Percentiles rank a stretch among this genome's conserved stretches.
Evolutionary conservation across 53 echinoderm and acorn worm species (phyloP).

Genomic region (Paracentrotus lividus): DNA sequence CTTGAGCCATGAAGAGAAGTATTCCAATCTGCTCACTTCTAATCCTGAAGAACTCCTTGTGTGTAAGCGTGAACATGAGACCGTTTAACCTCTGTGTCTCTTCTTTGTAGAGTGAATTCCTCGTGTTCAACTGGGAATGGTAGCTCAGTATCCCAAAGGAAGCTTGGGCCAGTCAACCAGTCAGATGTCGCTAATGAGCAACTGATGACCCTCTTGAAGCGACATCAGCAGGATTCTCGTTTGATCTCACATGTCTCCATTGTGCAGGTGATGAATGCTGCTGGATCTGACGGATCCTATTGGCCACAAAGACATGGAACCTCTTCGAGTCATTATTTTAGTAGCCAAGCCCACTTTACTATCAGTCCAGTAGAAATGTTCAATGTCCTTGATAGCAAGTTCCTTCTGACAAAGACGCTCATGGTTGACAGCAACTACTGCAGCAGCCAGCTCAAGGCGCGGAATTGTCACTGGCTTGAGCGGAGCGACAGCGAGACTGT

Average conservation of each 20-base stretch:
- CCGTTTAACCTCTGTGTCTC: conserved; percentile 27
- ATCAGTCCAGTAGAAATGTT: conserved; percentile 68
- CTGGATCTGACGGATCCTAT: not conserved
- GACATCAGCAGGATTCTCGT: conserved; percentile 64
- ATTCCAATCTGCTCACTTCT: not conserved
- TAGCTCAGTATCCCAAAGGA: not conserved
- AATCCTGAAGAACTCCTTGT: not conserved
- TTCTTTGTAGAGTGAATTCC: not conserved
- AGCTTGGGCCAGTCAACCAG: conserved; percentile 65
- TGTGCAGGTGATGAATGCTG: conserved; percentile 37
- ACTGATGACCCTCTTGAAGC: conserved; percentile 70
- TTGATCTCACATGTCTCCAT: not conserved
- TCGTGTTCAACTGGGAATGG: not conserved
- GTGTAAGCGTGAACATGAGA: not conserved
- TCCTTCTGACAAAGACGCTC: conserved; percentile 66
- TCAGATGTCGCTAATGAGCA: not conserved
- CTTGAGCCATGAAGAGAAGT: not conserved
- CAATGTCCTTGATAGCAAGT: not conserved
- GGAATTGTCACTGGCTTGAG: conserved; percentile 69
- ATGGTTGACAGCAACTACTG: conserved; percentile 42
- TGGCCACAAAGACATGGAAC: not conserved
- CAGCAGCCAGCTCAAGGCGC: conserved; percentile 71
- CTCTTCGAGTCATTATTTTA: not conserved
- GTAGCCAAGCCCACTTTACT: conserved; percentile 48
- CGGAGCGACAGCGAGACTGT: conserved; percentile 69